Conservation (phyloP, 2,113 vertebrate genomes). For the Petroica traversi region DNA sequence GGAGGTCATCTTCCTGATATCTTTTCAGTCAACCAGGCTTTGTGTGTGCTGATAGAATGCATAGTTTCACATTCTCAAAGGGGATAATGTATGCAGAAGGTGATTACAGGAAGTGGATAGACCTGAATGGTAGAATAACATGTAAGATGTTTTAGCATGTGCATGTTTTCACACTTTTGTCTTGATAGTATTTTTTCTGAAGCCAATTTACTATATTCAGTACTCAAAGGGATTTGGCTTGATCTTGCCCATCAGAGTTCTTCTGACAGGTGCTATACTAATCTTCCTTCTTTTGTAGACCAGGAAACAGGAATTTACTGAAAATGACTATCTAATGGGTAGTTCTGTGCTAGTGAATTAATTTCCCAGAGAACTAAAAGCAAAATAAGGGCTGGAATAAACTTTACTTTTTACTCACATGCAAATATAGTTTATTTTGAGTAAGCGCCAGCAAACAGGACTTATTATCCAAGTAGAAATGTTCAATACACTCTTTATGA, state of each 20-base stretch:
- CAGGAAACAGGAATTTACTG: not conserved
- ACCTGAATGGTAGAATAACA: not conserved
- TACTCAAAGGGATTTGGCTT: not conserved
- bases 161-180: not conserved
- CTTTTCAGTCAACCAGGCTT: not conserved
- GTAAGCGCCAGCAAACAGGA: not conserved
- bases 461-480: not conserved
- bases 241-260: not conserved
- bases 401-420: not conserved
- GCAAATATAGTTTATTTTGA: not conserved
- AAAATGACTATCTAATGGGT: not conserved
- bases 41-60: not conserved
- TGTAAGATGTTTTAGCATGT: not conserved
- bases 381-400: not conserved
- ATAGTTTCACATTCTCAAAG: not conserved
- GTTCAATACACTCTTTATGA: not conserved
- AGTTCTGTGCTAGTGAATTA: not conserved
- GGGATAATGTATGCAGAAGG: not conserved
- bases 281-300: not conserved
- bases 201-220: not conserved
- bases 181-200: not conserved
- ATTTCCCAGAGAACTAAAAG: not conserved
- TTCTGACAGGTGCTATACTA: not conserved
- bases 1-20: not conserved
- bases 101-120: not conserved